Evolutionary conservation across 2,113 vertebrate genomes (phyloP), one percentile per base, ranked within the genome.

Genomic region (Sapajus apella): DNA sequence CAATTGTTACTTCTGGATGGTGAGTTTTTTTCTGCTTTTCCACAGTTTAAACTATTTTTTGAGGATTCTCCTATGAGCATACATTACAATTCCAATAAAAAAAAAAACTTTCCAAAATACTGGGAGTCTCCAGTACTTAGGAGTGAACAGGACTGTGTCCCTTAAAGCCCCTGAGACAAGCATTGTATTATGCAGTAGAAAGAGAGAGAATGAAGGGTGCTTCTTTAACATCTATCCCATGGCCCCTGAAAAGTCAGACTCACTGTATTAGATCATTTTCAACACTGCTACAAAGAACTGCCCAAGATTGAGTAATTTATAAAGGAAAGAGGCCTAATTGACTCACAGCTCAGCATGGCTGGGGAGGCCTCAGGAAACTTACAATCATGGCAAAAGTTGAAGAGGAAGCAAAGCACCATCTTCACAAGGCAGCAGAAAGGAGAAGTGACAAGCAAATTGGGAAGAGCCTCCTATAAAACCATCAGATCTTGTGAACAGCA

Each of bases 81-180:
- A 64, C 64, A 43, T n/a, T 81, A 58, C 30, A 30, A 93, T 68
- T 93, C 64, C 93, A 87, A 96, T 64, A 55, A 93, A 96, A 90
- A 25, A 52, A 83, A 47, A 90, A 70, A 66, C 2, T 47, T 86
- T 79, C 1, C 70, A 76, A 66, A 56, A n/a, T n/a, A 45, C 30
- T 55, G 11, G 18, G 8, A 27, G 14, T 95, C 37, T 64, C 7
- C 16, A 85, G 72, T 32, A 68, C 27, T 45, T 95, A 68, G 45
- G 72, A 89, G 35, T 4, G 20, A 87, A 84, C 40, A 86, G 35
- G 47, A 68, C 50, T 77, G 35, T 40, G 43, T 32, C n/a, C 47
- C 81, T 90, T 58, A 56, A 92, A 93, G 66, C 40, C 47, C 35
- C 21, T 0, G 27, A 45, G 13, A 61, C 2, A 32, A 87, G 50